Base-by-base conservation (phyloP, 1,140 invertebrate genomes). In the Globodera rostochiensis region DNA sequence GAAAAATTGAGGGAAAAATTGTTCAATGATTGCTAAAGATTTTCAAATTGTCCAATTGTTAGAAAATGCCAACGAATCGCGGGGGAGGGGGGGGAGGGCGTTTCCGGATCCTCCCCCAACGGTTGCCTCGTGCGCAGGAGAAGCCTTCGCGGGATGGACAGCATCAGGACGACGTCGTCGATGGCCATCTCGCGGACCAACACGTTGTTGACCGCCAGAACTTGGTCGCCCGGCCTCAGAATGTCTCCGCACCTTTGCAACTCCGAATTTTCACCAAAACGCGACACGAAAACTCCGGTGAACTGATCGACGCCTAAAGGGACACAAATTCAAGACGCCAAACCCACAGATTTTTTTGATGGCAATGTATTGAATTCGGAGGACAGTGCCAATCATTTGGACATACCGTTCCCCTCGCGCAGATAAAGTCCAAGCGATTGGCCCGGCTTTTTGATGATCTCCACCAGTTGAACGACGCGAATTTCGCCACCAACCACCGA, bases 371-470 rank as follows among this genome's bases (percentile, higher is more conserved):
- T 36, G 50, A 53, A 53, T 53, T 53, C 1, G 11, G 15, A 64
- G 19, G 6, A 19, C 57, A 19, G 19, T 64, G 15, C 57, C 76
- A 50, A 46, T 74, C 9, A 79, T 25, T 7, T 71, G 45, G 13
- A 49, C 69, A 47, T 64, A 87, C 87, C 88, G 81, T 88, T 88
- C 49, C 88, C 87, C 78, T 90, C 88, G 49, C 97, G 93, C 87
- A 99, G 98, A 90, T 99, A 99, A 77, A 99, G 93, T 67, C 97
- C 97, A 74, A 99, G 92, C 25, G 77, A 78, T 71, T 71, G 7
- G 96, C 98, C 97, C 3, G 97, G 97, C 86, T 97, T 93, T 91
- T 99, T 99, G 82, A 99, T 96, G 88, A 99, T 98, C 92, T 99
- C 97, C 82, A 99, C 96, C 88, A 98, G 94, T 91, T 97, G 94